A percentile compares a stretch with the other conserved stretches of the same genome.
These are phyloP conservation scores for Pyxicephalus adspersus DNA, from an alignment of 2,113 vertebrate species.

Conservation along the genomic window DNA sequence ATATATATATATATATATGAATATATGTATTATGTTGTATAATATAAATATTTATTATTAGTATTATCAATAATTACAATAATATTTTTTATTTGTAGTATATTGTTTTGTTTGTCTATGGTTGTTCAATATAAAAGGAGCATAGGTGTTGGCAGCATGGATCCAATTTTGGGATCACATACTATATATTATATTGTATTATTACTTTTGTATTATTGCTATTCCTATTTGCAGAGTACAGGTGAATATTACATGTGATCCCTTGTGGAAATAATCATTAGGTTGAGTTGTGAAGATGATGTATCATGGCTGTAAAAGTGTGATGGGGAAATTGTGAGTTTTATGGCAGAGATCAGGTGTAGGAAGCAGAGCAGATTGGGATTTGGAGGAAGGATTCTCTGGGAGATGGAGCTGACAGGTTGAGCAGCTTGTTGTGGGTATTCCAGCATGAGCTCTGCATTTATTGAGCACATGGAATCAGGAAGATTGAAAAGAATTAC, in stretches of 20 bases:
- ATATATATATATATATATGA: too few relatives aligned
- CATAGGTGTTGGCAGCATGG: slow-evolving; percentile 63
- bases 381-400: slow-evolving; percentile 27
- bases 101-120: slow-evolving; percentile 75
- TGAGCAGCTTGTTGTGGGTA: slow-evolving; percentile 6
- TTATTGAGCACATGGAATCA: slow-evolving; percentile 28
- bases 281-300: not conserved
- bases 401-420: slow-evolving; percentile 26
- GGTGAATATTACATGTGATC: not conserved
- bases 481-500: not conserved
- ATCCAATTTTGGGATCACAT: slow-evolving; percentile 64
- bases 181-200: too few relatives aligned
- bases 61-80: too few relatives aligned
- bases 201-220: too few relatives aligned
- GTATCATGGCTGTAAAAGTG: slow-evolving; percentile 36
- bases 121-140: slow-evolving; percentile 77
- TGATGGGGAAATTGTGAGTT: not conserved
- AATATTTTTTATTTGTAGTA: too few relatives aligned
- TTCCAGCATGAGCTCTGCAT: not conserved
- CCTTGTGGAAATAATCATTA: not conserved
- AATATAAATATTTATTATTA: too few relatives aligned
- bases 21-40: too few relatives aligned
- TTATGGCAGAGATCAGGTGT: slow-evolving; percentile 37
- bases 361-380: slow-evolving; percentile 10
- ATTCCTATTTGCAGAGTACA: too few relatives aligned